Evolutionary conservation across 2,797 vertebrate genomes (phyloP).

Genomic region (Arctocebus calabarensis): DNA sequence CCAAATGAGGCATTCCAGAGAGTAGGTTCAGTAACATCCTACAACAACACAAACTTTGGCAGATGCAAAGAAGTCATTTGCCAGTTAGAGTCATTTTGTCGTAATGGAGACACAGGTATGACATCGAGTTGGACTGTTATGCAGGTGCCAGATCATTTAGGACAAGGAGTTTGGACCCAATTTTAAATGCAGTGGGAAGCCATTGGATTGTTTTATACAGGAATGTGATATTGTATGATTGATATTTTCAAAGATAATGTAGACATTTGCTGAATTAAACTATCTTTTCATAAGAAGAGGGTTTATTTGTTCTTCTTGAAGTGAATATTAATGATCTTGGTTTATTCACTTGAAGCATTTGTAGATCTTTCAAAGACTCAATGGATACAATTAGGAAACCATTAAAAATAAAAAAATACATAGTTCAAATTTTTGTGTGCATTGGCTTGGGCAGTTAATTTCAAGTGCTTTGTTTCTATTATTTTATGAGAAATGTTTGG

Average conservation of each 20-base stretch:
- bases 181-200: background rate
- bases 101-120: background rate
- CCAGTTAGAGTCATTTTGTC: background rate
- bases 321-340: background rate
- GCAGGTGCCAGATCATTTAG: background rate
- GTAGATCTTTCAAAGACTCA: background rate
- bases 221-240: background rate
- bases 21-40: background rate
- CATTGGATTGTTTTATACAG: background rate
- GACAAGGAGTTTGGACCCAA: background rate
- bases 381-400: background rate
- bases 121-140: background rate
- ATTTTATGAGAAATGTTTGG: conserved; percentile 34
- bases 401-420: conserved; percentile 35
- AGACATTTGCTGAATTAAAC: background rate
- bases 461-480: conserved; percentile 57
- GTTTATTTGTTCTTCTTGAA: background rate
- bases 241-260: background rate
- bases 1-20: background rate
- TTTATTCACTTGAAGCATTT: conserved; percentile 2
- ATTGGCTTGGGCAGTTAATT: conserved; percentile 50
- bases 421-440: conserved; percentile 35
- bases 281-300: background rate
- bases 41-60: background rate
- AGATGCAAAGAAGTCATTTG: background rate